Percentiles rank a stretch among this genome's conserved stretches.
Evolutionary conservation across 2,113 vertebrate species (phyloP).

Genomic region (Cynoglossus semilaevis): DNA sequence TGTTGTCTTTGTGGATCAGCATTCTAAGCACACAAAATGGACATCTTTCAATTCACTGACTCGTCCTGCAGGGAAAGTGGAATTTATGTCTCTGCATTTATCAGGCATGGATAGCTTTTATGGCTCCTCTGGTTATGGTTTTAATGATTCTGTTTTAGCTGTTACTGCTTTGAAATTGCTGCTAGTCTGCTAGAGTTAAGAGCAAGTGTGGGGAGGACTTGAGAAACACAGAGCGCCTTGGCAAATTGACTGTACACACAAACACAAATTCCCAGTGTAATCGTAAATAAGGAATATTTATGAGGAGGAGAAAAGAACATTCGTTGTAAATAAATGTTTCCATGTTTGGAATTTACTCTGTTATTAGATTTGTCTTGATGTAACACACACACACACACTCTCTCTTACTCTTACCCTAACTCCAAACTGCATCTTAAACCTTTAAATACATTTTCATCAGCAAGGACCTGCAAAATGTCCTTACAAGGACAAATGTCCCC

Average conservation of each 20-base stretch:
- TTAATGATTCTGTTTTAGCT: slow-evolving; percentile 52
- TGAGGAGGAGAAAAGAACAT: no score
- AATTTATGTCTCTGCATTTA: slow-evolving; percentile 65
- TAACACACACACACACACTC: no score
- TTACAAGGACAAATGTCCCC: no score
- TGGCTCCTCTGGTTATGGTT: slow-evolving; percentile 51
- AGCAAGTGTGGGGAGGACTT: slow-evolving; percentile 11
- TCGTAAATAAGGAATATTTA: no score
- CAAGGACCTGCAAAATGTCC: no score
- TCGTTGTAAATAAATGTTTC: no score
- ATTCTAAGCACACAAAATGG: slow-evolving; percentile 55
- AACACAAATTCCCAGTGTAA: no score
- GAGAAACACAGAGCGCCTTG: slow-evolving; percentile 9
- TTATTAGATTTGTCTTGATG: no score
- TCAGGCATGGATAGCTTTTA: slow-evolving; percentile 65
- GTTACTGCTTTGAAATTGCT: slow-evolving; percentile 33
- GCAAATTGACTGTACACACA: slow-evolving; percentile 1
- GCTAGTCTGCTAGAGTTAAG: slow-evolving; percentile 22
- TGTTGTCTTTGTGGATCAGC: slow-evolving; percentile 54
- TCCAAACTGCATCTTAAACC: no score
- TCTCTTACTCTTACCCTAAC: slow-evolving; percentile 14
- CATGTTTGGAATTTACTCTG: no score
- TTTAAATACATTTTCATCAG: no score
- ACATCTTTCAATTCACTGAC: slow-evolving; percentile 49
- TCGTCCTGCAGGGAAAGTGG: slow-evolving; percentile 51